Percentiles rank a stretch among this genome's conserved stretches.
Conservation (phyloP, 2,888 invertebrate genomes). For the Drosophila fulvimacula region DNA sequence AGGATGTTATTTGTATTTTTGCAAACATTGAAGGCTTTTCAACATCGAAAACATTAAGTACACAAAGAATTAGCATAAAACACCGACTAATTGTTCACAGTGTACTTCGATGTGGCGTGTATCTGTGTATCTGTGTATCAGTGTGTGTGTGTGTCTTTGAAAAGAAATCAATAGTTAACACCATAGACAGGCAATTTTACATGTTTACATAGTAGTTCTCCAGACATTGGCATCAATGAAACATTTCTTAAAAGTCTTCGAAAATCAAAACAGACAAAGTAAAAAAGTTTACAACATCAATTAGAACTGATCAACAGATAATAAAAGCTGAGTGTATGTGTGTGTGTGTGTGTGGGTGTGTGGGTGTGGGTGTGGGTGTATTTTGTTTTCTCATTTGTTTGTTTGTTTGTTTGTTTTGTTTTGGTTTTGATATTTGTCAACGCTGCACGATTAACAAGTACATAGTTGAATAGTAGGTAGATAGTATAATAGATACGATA, state of each 20-base stretch:
- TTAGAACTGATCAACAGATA: conserved; percentile 64
- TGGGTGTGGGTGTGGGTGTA: conserved; percentile 5
- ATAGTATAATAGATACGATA: conserved; percentile 66
- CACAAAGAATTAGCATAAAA: conserved; percentile 78
- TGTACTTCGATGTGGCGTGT: conserved; percentile 46
- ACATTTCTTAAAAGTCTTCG: conserved; percentile 33
- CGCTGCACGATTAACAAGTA: conserved; percentile 80
- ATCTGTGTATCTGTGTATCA: conserved; percentile 3
- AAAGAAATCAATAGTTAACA: conserved; percentile 45
- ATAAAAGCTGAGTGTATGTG: conserved; percentile 37
- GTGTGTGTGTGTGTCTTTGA: conserved; percentile 27
- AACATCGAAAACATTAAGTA: conserved; percentile 78
- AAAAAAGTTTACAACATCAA: conserved; percentile 68
- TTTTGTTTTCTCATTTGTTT: conserved; percentile 22
- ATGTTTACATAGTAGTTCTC: conserved; percentile 43
- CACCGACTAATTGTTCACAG: conserved; percentile 69
- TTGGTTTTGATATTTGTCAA: conserved; percentile 51
- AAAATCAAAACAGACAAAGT: conserved; percentile 47
- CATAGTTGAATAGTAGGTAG: conserved; percentile 66
- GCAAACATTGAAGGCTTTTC: conserved; percentile 78
- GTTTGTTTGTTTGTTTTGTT: background rate
- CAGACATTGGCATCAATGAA: conserved; percentile 44
- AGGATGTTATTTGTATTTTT: conserved; percentile 64
- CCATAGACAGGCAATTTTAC: conserved; percentile 70
- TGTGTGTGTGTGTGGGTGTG: conserved; percentile 23